Conservation (phyloP, 2,113 vertebrate genomes). For the Gadus macrocephalus region DNA sequence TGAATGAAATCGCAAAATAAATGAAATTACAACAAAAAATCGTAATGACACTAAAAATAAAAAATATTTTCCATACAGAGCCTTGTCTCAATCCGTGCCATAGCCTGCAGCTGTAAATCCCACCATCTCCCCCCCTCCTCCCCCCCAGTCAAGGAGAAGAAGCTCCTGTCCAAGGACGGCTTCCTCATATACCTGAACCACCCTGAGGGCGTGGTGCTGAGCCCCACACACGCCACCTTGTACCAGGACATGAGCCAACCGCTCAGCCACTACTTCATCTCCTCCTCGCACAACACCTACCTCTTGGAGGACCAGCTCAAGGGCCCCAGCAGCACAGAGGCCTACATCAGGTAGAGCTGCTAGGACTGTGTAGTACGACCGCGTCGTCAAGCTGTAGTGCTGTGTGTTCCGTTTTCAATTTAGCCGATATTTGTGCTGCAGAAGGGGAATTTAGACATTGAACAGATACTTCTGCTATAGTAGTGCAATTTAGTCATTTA, state of each 20-base stretch:
- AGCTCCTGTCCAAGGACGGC: slow-evolving; percentile 88
- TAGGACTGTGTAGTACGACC: too few species aligned
- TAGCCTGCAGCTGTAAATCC: not conserved
- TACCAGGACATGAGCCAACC: slow-evolving; percentile 96
- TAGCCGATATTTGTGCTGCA: too few species aligned
- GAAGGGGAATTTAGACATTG: too few species aligned
- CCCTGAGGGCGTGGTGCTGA: slow-evolving; percentile 77
- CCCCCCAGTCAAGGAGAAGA: slow-evolving; percentile 78
- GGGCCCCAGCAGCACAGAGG: slow-evolving; percentile 93
- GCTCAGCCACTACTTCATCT: slow-evolving; percentile 92
- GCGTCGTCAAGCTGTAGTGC: too few species aligned
- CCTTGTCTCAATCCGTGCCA: not conserved
- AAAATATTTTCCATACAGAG: too few species aligned
- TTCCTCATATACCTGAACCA: slow-evolving; percentile 90
- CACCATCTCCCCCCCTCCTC: not conserved
- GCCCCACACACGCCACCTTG: slow-evolving; percentile 71
- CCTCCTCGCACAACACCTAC: slow-evolving; percentile 97
- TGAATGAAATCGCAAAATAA: too few species aligned
- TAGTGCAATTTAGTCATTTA: too few species aligned
- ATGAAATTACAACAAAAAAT: too few species aligned
- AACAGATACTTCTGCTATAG: too few species aligned
- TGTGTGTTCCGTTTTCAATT: too few species aligned
- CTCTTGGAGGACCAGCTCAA: slow-evolving; percentile 90
- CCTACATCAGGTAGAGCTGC: slow-evolving; percentile 82
- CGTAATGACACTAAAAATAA: not conserved